Percentiles rank a stretch among this genome's conserved stretches.
These are phyloP conservation scores for Columba janthina DNA, from an alignment of 2,113 vertebrate genomes.

Conservation along the genomic window DNA sequence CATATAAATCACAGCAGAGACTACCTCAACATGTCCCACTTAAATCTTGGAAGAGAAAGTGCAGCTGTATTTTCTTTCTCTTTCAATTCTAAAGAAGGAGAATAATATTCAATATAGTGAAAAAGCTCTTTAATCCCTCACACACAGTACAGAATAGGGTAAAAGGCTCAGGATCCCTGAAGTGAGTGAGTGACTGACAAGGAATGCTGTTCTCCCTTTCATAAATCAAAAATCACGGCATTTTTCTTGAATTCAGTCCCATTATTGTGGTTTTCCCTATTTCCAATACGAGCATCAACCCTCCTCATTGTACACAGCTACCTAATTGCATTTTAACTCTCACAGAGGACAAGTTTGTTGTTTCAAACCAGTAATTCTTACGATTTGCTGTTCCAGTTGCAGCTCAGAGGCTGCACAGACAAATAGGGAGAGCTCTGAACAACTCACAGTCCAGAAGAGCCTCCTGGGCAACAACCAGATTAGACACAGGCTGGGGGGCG, in stretches of 20 bases:
- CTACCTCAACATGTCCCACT: neutral
- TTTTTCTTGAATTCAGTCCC: neutral
- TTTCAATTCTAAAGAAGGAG: slow-evolving; percentile 1
- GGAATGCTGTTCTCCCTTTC: neutral
- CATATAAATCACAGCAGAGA: neutral
- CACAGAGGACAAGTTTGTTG: neutral
- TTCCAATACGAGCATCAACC: neutral
- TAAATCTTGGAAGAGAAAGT: neutral
- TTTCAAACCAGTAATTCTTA: neutral
- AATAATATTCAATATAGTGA: neutral
- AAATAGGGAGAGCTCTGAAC: neutral
- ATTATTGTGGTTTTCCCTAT: neutral
- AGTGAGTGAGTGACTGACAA: neutral
- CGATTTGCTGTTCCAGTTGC: neutral
- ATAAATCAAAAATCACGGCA: neutral
- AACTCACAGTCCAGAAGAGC: neutral
- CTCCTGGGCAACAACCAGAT: neutral
- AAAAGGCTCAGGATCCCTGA: neutral
- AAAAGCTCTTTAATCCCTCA: neutral
- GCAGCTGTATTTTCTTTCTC: slow-evolving; percentile 1
- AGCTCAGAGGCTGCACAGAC: neutral
- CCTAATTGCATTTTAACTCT: neutral
- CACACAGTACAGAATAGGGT: neutral
- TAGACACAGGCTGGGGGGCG: neutral
- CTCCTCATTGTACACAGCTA: neutral